Evolutionary conservation across 1,140 invertebrate species (phyloP), one percentile per base, ranked within the genome.

Genomic region (Episyrphus balteatus): DNA sequence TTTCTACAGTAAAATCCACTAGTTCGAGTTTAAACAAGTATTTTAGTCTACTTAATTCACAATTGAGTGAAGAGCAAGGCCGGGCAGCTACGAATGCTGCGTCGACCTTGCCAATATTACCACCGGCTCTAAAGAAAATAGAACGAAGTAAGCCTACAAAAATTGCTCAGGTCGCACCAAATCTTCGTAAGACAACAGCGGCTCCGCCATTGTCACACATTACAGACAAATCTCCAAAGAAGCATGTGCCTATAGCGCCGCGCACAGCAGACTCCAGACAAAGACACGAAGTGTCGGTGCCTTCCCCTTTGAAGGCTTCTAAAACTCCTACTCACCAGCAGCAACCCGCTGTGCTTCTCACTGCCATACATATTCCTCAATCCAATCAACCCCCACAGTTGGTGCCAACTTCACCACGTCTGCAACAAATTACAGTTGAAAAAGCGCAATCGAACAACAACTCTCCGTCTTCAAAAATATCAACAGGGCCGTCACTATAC

Each of bases 291-390:
- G 15, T 41, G 3, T n/a, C 30, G 3, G 21, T 17, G 1, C 33
- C 9, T 17, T 15, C 14, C 6, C 18, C 11, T 2, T 31, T 13
- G 7, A 21, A 43, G 18, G 42, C 40, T 41, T 17, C 12, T n/a
- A n/a, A 5, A 6, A 43, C 12, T 9, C 26, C 42, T 9, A 18
- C 19, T 36, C 48, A 51, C n/a, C 49, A 47, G 44, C 44, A 38
- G 17, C 51, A 67, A 53, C 47, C 55, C 9, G 70, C 73, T 48
- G 69, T 75, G 9, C 71, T 75, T 64, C 59, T 74, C 7, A 71
- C 73, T 26, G 66, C 73, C 1, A 62, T 74, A 55, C 67, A 71
- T 54, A 69, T 75, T 65, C 73, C 73, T 15, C 36, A 47, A 47
- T 7, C 46, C 2, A 43, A 43, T 14, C 38, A 33, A 50, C 44